phyloP scores from a whole-genome alignment of 2,113 vertebrate species.

The Osmerus eperlanus region DNA sequence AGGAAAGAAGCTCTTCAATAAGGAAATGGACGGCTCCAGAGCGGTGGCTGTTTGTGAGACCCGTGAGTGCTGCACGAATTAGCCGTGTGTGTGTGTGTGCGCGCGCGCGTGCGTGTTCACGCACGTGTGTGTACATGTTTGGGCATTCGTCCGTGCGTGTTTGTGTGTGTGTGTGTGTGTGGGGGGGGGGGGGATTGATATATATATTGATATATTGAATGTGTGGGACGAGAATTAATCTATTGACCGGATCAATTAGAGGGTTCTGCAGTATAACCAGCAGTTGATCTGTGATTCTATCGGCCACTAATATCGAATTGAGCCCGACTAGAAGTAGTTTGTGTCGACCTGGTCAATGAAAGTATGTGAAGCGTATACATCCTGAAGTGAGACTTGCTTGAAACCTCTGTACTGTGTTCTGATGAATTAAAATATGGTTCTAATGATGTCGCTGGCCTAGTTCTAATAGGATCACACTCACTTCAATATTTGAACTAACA shows the following conservation, averaged over 20 bases:
- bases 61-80: background rate
- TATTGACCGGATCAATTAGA: background rate
- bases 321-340: background rate
- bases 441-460: constrained; percentile 41
- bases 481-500: background rate
- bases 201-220: too few relatives aligned
- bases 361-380: background rate
- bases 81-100: constrained; percentile 13
- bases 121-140: background rate
- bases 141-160: background rate
- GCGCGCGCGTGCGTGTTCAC: constrained; percentile 16
- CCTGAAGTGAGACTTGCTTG: constrained; percentile 23
- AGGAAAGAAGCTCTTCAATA: too few relatives aligned
- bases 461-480: constrained; percentile 18
- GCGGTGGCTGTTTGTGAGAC: background rate
- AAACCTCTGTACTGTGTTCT: constrained; percentile 56
- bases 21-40: too few relatives aligned
- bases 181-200: background rate
- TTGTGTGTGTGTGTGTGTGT: constrained; percentile 5
- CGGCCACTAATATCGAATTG: background rate
- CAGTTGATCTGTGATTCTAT: background rate
- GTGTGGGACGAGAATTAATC: too few relatives aligned
- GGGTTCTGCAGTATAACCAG: background rate
- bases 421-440: background rate
- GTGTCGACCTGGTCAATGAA: background rate